phyloP scores from a whole-genome alignment of 2,797 vertebrate species.

The Sciaenops ocellatus region DNA sequence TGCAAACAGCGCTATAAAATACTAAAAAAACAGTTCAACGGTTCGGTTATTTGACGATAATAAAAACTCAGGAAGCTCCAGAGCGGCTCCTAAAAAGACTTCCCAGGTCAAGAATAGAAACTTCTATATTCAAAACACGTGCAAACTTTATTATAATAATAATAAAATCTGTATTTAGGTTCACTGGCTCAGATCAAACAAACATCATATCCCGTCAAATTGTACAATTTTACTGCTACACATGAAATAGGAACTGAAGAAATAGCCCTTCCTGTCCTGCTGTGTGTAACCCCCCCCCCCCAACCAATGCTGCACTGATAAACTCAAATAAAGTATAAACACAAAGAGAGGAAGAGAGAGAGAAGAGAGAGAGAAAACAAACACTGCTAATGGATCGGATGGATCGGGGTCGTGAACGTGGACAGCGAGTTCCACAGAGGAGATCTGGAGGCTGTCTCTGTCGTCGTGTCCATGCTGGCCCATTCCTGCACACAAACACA shows the following conservation, averaged over 20 bases:
- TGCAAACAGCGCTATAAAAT: not conserved
- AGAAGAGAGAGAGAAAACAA: constrained; percentile 23
- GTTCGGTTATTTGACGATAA: too few relatives aligned
- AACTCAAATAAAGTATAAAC: constrained; percentile 46
- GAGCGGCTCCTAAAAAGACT: not conserved
- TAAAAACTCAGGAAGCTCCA: not conserved
- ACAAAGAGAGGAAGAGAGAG: not conserved
- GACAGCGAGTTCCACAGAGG: constrained; percentile 68
- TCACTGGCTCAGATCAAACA: constrained; percentile 44
- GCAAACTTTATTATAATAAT: constrained; percentile 4
- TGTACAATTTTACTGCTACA: constrained; percentile 33
- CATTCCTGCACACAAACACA: constrained; percentile 71
- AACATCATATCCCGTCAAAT: constrained; percentile 53
- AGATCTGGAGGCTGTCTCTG: constrained; percentile 49
- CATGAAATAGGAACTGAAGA: constrained; percentile 60
- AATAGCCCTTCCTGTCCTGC: constrained; percentile 66
- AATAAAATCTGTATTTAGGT: constrained; percentile 30
- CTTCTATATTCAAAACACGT: constrained; percentile 7
- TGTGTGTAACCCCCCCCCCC: constrained; percentile 27
- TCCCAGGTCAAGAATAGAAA: not conserved
- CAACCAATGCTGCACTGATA: constrained; percentile 54
- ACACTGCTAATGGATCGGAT: constrained; percentile 54
- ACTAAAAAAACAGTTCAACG: too few relatives aligned
- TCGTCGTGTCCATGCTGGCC: constrained; percentile 34
- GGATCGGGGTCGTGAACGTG: constrained; percentile 68